Evolutionary conservation across 2,888 invertebrate species (phyloP).

Genomic region (Ochropleura plecta): DNA sequence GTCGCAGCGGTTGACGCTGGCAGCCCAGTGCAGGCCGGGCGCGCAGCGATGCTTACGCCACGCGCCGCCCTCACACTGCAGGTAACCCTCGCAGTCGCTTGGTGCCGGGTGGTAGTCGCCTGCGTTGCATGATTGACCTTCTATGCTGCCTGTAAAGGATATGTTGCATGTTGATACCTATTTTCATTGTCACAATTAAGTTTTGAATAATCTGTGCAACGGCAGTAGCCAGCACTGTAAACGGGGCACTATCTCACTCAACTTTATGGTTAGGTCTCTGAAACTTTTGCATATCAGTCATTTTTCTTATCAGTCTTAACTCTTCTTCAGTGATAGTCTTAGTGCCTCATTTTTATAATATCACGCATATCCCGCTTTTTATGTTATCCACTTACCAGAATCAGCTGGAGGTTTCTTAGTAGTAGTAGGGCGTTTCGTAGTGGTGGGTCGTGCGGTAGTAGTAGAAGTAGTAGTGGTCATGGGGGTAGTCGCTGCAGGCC

Average conservation of each 20-base stretch:
- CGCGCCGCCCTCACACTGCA: constrained; percentile 94
- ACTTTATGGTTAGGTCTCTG: neutral
- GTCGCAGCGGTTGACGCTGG: constrained; percentile 92
- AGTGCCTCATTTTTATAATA: neutral
- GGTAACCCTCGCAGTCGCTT: constrained; percentile 93
- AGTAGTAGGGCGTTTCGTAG: constrained; percentile 61
- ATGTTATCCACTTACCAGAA: constrained; percentile 61
- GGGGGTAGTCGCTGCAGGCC: constrained; percentile 77
- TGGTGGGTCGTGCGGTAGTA: constrained; percentile 68
- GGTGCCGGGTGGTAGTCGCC: constrained; percentile 91
- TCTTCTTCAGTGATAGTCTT: no score
- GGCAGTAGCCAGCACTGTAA: neutral
- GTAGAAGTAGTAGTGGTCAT: constrained; percentile 75
- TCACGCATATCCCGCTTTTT: neutral
- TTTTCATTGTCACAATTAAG: neutral
- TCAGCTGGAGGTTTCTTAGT: constrained; percentile 65
- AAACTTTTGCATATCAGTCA: neutral
- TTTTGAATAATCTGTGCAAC: neutral
- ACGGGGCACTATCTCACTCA: no score
- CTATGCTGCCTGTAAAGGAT: constrained; percentile 83
- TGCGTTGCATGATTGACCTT: constrained; percentile 83
- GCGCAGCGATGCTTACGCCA: constrained; percentile 94
- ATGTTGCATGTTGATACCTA: neutral
- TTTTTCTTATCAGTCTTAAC: no score
- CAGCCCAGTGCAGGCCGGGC: constrained; percentile 95